Base-by-base conservation (phyloP, 2,888 invertebrate genomes). In the Cordylochernes scorpioides region DNA sequence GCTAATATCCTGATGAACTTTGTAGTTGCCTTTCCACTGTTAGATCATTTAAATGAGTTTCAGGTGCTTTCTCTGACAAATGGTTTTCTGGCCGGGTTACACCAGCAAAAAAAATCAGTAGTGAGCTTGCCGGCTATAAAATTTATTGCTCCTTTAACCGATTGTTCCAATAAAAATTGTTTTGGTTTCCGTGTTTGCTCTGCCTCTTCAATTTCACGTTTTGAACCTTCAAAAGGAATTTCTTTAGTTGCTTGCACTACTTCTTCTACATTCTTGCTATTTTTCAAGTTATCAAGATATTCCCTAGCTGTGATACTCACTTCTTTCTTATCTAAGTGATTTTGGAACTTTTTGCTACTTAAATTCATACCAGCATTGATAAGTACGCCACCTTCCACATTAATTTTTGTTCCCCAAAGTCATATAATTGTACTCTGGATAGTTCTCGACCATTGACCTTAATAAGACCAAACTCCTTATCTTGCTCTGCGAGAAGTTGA, bases 371-470 rank as follows among this genome's bases (percentile, higher is more conserved):
- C 24, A 27, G 31, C 27, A 27, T 27, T 27, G 10, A 27, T 31
- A 31, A 31, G 31, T 12, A 31, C 27, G 24, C 19, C 16, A 15
- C 21, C 27, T 31, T 31, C 31, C n/a, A 27, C 27, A 31, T 31
- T 31, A 15, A 27, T 27, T 27, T 27, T 31, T 22, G 28, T 31
- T 5, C 31, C 31, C 31, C 31, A 27, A 31, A 31, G 22, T 31
- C 17, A 22, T 31, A 28, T 31, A 31, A 27, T 24, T 31, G 24
- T 16, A 31, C 28, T 31, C 27, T 27, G 27, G 19, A 31, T 31
- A 27, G 5, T 26, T 31, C 16, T 21, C 28, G 27, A 28, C 27
- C 28, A 31, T 31, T 31, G 14, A 31, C 15, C 28, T 31, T 27
- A 21, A 19, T 27, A 28, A 28, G 25, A 27, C 27, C 27, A 27